A percentile compares a stretch with the other conserved stretches of the same genome.
phyloP scores from a whole-genome alignment of 2,113 vertebrate species.

The Plecotus auritus region DNA sequence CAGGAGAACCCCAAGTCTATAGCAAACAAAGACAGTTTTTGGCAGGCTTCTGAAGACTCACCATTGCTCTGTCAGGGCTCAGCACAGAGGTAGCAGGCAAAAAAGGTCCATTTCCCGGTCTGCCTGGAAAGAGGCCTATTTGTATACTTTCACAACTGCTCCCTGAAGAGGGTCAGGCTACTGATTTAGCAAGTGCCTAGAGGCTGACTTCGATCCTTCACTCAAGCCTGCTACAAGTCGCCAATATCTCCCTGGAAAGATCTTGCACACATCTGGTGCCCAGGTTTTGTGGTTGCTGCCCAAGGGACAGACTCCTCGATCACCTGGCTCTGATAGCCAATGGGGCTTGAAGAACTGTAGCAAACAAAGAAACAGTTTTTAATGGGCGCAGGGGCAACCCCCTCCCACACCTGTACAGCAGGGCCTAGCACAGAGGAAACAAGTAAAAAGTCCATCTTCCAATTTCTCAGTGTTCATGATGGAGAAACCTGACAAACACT shows the following conservation, averaged over 20 bases:
- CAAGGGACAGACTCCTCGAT: not conserved
- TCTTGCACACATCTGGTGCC: not conserved
- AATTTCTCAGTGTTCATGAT: not conserved
- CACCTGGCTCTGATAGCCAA: not conserved
- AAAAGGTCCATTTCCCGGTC: not conserved
- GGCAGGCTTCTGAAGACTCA: not conserved
- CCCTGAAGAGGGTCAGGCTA: not conserved
- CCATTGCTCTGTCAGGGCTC: not conserved
- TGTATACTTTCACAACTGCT: not conserved
- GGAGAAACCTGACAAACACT: not conserved
- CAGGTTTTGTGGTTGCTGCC: not conserved
- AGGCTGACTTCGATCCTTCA: not conserved
- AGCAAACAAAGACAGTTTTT: not conserved
- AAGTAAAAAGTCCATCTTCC: not conserved
- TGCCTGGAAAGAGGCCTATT: not conserved
- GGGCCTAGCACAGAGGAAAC: not conserved
- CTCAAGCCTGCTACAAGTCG: not conserved
- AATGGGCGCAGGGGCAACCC: not conserved
- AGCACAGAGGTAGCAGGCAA: not conserved
- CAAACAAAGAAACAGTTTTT: not conserved
- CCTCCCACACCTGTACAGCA: not conserved
- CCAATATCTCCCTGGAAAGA: not conserved
- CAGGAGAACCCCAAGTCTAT: not conserved
- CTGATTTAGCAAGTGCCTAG: not conserved
- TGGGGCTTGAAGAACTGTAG: not conserved